phyloP scores from a whole-genome alignment of 2,113 vertebrate genomes.

The Quiscalus mexicanus region DNA sequence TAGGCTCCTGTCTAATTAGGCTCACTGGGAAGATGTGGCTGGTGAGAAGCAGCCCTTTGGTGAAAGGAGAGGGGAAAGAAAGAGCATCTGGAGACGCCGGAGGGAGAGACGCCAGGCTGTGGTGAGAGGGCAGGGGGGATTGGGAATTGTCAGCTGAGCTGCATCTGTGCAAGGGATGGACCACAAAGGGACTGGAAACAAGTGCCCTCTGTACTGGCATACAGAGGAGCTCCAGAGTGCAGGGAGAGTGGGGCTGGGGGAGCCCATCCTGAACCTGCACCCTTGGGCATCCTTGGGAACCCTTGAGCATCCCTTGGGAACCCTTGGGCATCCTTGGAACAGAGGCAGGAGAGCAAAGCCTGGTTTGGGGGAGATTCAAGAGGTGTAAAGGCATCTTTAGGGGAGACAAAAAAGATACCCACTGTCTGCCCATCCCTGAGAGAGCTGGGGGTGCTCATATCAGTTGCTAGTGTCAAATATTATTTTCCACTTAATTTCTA shows the following conservation, averaged over 20 bases:
- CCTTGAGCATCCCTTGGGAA: not conserved
- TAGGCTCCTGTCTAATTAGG: conserved; percentile 43
- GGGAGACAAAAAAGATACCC: not conserved
- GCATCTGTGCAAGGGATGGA: not conserved
- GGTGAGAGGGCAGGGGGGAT: not conserved
- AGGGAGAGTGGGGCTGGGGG: not conserved
- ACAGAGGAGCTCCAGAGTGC: not conserved
- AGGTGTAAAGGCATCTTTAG: not conserved
- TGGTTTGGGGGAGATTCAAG: not conserved
- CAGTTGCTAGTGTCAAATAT: not conserved
- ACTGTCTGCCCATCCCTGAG: not conserved
- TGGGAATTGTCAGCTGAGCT: not conserved
- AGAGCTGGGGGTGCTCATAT: not conserved
- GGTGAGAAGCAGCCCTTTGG: not conserved
- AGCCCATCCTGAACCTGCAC: not conserved
- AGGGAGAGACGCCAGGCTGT: not conserved
- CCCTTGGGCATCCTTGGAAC: not conserved
- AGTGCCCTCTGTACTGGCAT: accelerated
- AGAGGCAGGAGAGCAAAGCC: not conserved
- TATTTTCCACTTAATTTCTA: not conserved
- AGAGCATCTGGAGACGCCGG: not conserved
- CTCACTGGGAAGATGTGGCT: not conserved
- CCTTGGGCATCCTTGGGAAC: not conserved
- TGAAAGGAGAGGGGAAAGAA: not conserved
- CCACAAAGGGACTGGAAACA: accelerated